These are phyloP conservation scores for Hymenopus coronatus DNA, from an alignment of 2,888 invertebrate species.

Conservation along the genomic window DNA sequence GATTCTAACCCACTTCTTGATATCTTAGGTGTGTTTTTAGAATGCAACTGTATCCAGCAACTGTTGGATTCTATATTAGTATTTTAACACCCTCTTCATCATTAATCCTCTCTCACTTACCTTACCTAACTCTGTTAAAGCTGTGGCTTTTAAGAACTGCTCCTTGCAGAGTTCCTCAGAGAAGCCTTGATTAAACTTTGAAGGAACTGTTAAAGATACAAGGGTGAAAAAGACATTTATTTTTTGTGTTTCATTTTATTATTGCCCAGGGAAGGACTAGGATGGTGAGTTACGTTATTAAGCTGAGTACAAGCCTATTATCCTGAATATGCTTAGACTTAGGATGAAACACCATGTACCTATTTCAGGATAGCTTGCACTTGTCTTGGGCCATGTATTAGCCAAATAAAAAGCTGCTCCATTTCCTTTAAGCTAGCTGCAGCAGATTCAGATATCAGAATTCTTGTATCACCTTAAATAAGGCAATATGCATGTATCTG, in stretches of 20 bases:
- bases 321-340: background rate
- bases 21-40: too few species aligned
- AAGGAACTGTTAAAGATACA: background rate
- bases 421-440: background rate
- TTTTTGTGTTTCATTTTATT: background rate
- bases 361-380: background rate
- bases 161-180: too few species aligned
- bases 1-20: too few species aligned
- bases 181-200: too few species aligned
- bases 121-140: too few species aligned
- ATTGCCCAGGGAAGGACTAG: background rate
- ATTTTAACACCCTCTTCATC: too few species aligned
- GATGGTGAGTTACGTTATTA: background rate
- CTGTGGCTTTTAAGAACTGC: too few species aligned
- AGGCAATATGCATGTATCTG: background rate
- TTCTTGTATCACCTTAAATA: background rate
- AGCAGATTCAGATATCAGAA: background rate
- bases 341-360: background rate
- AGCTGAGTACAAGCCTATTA: background rate
- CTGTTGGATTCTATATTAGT: too few species aligned
- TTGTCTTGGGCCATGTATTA: background rate
- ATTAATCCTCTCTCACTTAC: too few species aligned
- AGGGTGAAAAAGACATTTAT: background rate
- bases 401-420: background rate
- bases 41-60: too few species aligned